phyloP scores from a whole-genome alignment of 2,888 invertebrate species.

The Teleiodes luculella region DNA sequence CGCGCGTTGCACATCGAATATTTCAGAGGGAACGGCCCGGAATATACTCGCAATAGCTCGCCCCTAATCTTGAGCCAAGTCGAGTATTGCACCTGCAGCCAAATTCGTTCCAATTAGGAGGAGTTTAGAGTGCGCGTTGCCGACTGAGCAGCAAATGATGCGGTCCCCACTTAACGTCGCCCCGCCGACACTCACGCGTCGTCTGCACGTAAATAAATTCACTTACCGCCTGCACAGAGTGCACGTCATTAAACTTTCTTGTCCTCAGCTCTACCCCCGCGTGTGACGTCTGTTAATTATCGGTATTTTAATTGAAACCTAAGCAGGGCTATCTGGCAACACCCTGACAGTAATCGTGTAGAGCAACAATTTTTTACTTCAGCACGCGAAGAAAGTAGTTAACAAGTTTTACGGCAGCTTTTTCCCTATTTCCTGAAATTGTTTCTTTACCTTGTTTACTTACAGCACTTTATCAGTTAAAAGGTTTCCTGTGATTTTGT shows the following conservation, averaged over 20 bases:
- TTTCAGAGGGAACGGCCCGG: constrained; percentile 64
- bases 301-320: constrained; percentile 40
- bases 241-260: constrained; percentile 73
- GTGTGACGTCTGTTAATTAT: constrained; percentile 62
- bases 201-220: constrained; percentile 70
- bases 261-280: constrained; percentile 51
- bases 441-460: constrained; percentile 16
- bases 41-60: constrained; percentile 72
- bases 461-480: constrained; percentile 16
- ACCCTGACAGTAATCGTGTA: constrained; percentile 15
- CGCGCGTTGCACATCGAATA: constrained; percentile 70
- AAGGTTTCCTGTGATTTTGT: constrained; percentile 11
- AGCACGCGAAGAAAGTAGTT: constrained; percentile 18
- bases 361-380: constrained; percentile 15
- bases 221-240: constrained; percentile 65
- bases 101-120: constrained; percentile 77
- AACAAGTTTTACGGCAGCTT: constrained; percentile 13
- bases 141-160: constrained; percentile 77
- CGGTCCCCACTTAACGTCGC: constrained; percentile 71
- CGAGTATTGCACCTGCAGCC: constrained; percentile 77
- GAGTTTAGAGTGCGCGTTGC: constrained; percentile 72
- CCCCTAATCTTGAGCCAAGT: constrained; percentile 76
- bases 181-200: constrained; percentile 66
- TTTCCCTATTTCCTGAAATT: constrained; percentile 17
- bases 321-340: constrained; percentile 14